These are phyloP conservation scores for Holothuria glaberrima DNA, from an alignment of 35 echinoderm and acorn worm genomes.

Conservation along the genomic window DNA sequence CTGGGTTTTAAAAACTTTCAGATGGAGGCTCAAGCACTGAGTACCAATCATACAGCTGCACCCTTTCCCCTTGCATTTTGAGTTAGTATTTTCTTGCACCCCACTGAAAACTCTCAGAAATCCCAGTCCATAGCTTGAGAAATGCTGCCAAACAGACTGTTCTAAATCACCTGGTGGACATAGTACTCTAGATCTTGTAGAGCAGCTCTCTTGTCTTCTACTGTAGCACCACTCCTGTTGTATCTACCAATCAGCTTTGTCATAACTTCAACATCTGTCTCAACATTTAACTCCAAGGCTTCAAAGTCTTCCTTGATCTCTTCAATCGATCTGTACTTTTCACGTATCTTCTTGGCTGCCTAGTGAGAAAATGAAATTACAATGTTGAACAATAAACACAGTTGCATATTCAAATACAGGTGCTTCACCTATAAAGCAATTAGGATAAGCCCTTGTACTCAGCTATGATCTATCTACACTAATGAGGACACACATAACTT, in stretches of 20 bases:
- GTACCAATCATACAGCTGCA: no score
- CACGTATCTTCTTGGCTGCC: slow-evolving; percentile 68
- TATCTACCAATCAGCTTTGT: slow-evolving; percentile 64
- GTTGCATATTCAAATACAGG: no score
- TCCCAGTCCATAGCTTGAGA: no score
- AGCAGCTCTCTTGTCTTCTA: slow-evolving; percentile 53
- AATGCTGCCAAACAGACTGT: no score
- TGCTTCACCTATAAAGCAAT: no score
- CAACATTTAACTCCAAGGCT: slow-evolving; percentile 75
- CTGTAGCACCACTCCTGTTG: slow-evolving; percentile 17
- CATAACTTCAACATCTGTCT: slow-evolving; percentile 94
- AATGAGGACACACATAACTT: no score
- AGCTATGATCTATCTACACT: no score
- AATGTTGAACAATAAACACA: no score
- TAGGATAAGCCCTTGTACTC: no score
- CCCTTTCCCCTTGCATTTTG: no score
- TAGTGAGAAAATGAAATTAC: slow-evolving; percentile 44
- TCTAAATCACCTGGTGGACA: slow-evolving; percentile 82
- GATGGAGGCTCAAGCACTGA: no score
- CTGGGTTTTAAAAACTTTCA: no score
- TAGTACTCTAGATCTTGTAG: slow-evolving; percentile 90
- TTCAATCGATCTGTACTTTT: slow-evolving; percentile 80
- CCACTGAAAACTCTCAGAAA: neutral
- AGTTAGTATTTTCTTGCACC: neutral
- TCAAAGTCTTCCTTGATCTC: slow-evolving; percentile 90